Conservation (phyloP, 2,888 invertebrate species). For the Augochlorella aurata region DNA sequence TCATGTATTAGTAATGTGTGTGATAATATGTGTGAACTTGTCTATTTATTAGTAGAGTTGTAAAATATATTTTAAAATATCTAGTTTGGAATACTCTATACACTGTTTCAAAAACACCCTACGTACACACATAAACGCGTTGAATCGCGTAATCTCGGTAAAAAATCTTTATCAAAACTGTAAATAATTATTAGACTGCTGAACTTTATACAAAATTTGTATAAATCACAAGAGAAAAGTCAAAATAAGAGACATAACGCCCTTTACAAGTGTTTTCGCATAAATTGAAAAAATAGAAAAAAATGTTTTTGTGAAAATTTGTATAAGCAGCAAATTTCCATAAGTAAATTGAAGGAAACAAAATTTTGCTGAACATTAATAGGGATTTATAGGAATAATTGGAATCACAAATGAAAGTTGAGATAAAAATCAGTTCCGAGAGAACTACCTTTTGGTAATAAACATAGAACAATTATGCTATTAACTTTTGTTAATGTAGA, state of each 20-base stretch:
- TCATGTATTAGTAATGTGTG: not conserved
- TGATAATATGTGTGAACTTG: not conserved
- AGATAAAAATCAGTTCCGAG: too few species aligned
- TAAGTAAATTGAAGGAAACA: not conserved
- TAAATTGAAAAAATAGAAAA: too few species aligned
- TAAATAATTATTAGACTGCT: not conserved
- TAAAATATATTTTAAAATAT: not conserved
- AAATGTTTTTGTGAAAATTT: not conserved
- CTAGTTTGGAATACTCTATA: not conserved
- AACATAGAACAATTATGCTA: too few species aligned
- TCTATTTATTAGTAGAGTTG: too few species aligned
- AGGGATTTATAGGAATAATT: too few species aligned
- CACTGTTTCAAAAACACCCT: constrained; percentile 21
- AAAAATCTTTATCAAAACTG: not conserved
- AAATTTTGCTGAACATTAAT: too few species aligned
- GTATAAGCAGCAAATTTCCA: not conserved
- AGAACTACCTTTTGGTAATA: too few species aligned
- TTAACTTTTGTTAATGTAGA: too few species aligned
- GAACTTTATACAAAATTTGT: not conserved
- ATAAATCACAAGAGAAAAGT: too few species aligned
- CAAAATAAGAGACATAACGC: too few species aligned
- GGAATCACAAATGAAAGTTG: too few species aligned
- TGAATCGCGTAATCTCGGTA: constrained; percentile 36
- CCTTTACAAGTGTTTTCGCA: too few species aligned
- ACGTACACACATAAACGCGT: not conserved